phyloP scores from a whole-genome alignment of 2,888 invertebrate genomes.

The Charanyca ferruginea region DNA sequence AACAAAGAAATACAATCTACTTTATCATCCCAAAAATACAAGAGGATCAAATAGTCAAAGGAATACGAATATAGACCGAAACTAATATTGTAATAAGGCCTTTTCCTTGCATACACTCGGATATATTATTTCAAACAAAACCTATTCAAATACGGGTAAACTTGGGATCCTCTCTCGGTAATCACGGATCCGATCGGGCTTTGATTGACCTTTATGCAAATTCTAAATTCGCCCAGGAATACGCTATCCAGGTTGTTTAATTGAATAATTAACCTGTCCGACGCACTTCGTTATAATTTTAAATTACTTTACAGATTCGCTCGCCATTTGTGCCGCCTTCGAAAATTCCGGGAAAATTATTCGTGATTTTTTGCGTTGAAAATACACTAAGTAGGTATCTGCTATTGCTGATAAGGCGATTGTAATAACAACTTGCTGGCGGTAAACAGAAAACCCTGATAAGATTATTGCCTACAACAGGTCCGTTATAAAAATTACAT shows the following conservation, averaged over 20 bases:
- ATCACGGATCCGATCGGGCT: conserved; percentile 76
- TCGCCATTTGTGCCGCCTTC: conserved; percentile 24
- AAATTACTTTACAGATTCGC: conserved; percentile 57
- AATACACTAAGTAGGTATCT: conserved; percentile 29
- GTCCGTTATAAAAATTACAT: no score
- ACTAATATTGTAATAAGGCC: conserved; percentile 61
- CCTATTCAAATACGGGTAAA: conserved; percentile 75
- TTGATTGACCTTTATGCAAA: conserved; percentile 88
- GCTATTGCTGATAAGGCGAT: conserved; percentile 23
- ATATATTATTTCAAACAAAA: conserved; percentile 73
- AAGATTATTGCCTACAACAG: conserved; percentile 1
- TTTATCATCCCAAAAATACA: conserved; percentile 61
- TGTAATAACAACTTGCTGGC: conserved; percentile 31
- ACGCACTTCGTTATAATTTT: conserved; percentile 73
- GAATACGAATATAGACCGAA: conserved; percentile 62
- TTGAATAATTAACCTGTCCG: conserved; percentile 85
- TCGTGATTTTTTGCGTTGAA: conserved; percentile 34
- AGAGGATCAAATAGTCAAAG: conserved; percentile 66
- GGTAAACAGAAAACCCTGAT: conserved; percentile 23
- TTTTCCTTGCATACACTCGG: conserved; percentile 56
- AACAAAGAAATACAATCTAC: conserved; percentile 66
- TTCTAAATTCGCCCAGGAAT: conserved; percentile 74
- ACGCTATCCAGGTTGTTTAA: conserved; percentile 75
- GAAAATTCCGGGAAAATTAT: conserved; percentile 34
- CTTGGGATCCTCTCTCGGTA: conserved; percentile 67